phyloP scores from a whole-genome alignment of 2,888 invertebrate genomes.

The Sphaeridia pumilis region DNA sequence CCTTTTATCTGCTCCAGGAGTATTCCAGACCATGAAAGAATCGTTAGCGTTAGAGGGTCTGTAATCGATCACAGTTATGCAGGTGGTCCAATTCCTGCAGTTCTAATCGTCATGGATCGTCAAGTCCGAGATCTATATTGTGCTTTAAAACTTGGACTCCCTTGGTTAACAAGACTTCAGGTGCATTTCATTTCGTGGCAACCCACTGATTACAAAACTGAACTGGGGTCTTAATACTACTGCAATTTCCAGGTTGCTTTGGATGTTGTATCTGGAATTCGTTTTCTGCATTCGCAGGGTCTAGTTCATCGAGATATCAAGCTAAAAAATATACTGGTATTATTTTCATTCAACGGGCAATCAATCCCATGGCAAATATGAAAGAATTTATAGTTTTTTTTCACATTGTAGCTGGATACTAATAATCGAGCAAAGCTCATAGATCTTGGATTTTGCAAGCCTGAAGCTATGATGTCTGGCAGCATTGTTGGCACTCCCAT shows the following conservation, averaged over 20 bases:
- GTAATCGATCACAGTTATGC: constrained; percentile 66
- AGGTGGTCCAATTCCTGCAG: constrained; percentile 58
- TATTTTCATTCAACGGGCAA: constrained; percentile 22
- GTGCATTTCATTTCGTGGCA: background rate
- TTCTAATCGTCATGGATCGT: constrained; percentile 67
- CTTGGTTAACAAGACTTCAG: constrained; percentile 50
- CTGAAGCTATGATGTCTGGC: constrained; percentile 79
- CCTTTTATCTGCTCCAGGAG: too few species aligned
- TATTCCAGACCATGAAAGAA: constrained; percentile 64
- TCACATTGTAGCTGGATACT: constrained; percentile 49
- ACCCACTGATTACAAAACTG: too few species aligned
- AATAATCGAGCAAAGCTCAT: constrained; percentile 65
- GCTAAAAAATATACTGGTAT: constrained; percentile 71
- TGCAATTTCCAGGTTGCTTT: constrained; percentile 50
- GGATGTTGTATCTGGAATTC: constrained; percentile 75
- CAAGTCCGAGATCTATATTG: constrained; percentile 64
- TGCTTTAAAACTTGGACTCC: constrained; percentile 57
- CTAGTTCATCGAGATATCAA: constrained; percentile 81
- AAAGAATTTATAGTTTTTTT: too few species aligned
- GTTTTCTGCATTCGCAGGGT: constrained; percentile 77
- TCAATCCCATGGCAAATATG: background rate
- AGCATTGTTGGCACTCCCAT: constrained; percentile 79
- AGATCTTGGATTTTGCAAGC: constrained; percentile 80
- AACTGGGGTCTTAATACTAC: background rate
- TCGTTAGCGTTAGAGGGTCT: constrained; percentile 63